These are phyloP conservation scores for Gnathonemus longibarbis DNA, from an alignment of 2,113 vertebrate species.

Conservation along the genomic window DNA sequence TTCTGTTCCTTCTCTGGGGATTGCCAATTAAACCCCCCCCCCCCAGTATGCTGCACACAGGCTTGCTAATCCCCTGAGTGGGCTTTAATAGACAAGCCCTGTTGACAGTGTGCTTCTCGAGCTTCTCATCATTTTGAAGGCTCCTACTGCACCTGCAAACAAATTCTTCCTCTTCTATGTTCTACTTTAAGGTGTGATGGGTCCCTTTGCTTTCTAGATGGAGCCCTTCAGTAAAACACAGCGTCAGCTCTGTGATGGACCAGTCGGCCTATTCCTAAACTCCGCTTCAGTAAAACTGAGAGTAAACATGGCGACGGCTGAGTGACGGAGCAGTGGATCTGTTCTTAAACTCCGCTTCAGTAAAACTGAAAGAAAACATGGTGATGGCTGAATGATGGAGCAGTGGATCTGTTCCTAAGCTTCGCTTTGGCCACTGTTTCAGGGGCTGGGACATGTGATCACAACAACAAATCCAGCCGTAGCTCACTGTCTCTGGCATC, in stretches of 20 bases:
- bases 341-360: neutral
- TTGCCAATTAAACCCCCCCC: slow-evolving; percentile 39
- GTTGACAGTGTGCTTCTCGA: slow-evolving; percentile 14
- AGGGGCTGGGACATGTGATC: neutral
- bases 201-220: neutral
- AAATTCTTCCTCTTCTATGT: neutral
- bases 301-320: neutral
- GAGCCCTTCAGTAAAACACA: neutral
- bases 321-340: neutral
- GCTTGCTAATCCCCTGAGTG: slow-evolving; percentile 32
- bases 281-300: neutral
- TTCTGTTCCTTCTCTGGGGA: neutral
- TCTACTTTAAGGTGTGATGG: neutral
- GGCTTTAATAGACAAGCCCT: slow-evolving; percentile 36
- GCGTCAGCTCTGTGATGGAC: neutral
- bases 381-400: neutral
- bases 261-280: neutral
- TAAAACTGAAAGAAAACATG: neutral
- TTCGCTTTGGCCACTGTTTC: neutral
- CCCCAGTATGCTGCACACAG: slow-evolving; percentile 24
- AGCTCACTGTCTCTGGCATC: neutral
- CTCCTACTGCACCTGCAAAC: slow-evolving; percentile 4
- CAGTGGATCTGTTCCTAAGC: neutral
- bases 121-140: slow-evolving; percentile 27
- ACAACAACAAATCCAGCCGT: neutral